Base-by-base conservation (phyloP, 1,140 invertebrate genomes). In the Drosophila kikkawai region DNA sequence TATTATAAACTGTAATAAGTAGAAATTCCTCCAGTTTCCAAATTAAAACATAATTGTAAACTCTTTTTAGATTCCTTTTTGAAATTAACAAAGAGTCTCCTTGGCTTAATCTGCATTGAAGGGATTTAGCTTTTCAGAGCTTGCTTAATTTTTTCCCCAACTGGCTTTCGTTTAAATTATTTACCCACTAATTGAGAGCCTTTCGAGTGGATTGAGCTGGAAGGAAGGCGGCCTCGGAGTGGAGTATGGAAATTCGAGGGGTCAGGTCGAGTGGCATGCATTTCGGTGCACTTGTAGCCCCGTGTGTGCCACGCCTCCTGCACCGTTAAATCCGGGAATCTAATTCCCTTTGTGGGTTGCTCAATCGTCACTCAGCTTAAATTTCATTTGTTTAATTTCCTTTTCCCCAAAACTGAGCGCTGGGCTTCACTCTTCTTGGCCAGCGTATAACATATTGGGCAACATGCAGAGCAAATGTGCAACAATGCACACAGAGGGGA, bases 381-480 rank as follows among this genome's bases (percentile, higher is more conserved):
- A 83, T 79, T 87, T 80, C 36, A 66, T 80, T 74, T 83, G 67
- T 69, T 66, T 79, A 79, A 76, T 82, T 82, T 78, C 56, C 53
- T 32, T 50, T 37, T 32, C 53, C 17, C 44, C 17, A 19, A 42
- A 22, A 45, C 39, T 29, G 15, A 15, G 53, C 26, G 6, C 50
- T 13, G 32, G 36, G 34, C 29, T 50, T 44, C 26, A 34, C 57
- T 70, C 44, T 51, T 70, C n/a, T 57, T 32, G 48, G 48, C 37
- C 44, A 78, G 78, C 53, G 26, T n/a, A 39, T 9, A 56, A 56
- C 80, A 87, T 84, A 87, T 87, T 80, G 84, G 66, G 61, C 74
- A 84, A 88, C 84, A 87, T 78, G 80, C 65, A 59, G 36, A 57
- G 73, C 53, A 74, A 85, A 82, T 76, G 64, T 58, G 80, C 79